A percentile compares a stretch with the other conserved stretches of the same genome.
Conservation (phyloP, 2,797 vertebrate genomes). For the Pogoniulus pusillus region DNA sequence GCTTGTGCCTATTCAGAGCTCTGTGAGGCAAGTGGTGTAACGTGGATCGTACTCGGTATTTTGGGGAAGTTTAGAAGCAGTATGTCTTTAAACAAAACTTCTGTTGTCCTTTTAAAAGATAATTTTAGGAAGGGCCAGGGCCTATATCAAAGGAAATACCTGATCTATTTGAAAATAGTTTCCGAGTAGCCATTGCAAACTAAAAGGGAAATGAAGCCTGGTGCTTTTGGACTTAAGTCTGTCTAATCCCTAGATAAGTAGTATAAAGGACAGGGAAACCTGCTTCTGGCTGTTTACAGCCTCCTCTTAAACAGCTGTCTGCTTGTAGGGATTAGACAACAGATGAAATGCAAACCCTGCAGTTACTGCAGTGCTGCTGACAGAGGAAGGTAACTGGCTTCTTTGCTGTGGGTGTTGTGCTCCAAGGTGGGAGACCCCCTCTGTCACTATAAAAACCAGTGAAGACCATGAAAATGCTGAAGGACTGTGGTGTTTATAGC, state of each 20-base stretch:
- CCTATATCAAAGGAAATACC: background rate
- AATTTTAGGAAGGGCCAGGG: background rate
- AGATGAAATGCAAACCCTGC: background rate
- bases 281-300: background rate
- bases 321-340: background rate
- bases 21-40: background rate
- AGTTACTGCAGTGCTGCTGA: background rate
- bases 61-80: background rate
- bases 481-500: background rate
- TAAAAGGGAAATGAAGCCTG: background rate
- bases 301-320: background rate
- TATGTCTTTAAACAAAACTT: background rate
- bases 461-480: background rate
- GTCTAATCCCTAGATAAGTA: background rate
- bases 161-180: background rate
- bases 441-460: background rate
- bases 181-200: background rate
- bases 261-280: background rate
- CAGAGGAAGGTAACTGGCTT: background rate
- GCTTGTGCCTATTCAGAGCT: background rate
- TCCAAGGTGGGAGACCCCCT: background rate
- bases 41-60: background rate
- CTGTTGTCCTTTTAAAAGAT: background rate
- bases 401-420: background rate
- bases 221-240: background rate